Base-by-base conservation (phyloP, 2,797 vertebrate genomes). In the Perodicticus potto region DNA sequence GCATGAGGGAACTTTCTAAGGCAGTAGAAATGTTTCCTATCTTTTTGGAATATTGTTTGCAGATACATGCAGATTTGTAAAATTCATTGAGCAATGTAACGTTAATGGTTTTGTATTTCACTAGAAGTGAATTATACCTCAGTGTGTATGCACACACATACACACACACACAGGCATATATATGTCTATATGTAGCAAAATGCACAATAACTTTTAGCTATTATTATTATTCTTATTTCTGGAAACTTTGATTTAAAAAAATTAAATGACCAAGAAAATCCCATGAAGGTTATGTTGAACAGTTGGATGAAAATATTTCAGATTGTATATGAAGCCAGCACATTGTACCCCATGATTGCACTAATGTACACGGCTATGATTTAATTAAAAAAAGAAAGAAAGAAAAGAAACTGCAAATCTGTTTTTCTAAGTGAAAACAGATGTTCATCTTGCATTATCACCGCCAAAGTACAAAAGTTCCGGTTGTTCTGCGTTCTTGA, bases 161-260 rank as follows among this genome's bases (percentile, higher is more conserved):
- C 1, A 13, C 13, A 14, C 37, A 13, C 8, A 16, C 20, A 27
- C 43, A 72, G 67, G 2, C 32, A 23, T 7, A 45, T 8, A 49
- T 16, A 53, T 53, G 14, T 53, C 40, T 25, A 23, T 59, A 5
- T 12, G 74, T 43, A 61, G n/a, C 72, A 57, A 74, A 89, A 57
- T 34, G 1, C 4, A 4, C 49, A 53, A 22, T 63, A 25, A 19
- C 32, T 40, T 69, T 37, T 86, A 72, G 32, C 9, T 84, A 5
- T 49, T 85, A 19, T 76, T 55, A 45, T 61, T 7, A 57, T 70
- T 32, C 17, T 77, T 91, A 20, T 95, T 73, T 91, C 89, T 78
- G 13, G 69, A 77, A 78, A 27, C 12, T 73, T 94, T 20, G 9
- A 78, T 40, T 69, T 23, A 5, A 22, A 40, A 43, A 40, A 40